Evolutionary conservation across 1,140 invertebrate species (phyloP), one percentile per base, ranked within the genome.

Genomic region (Eriosoma lanigerum): DNA sequence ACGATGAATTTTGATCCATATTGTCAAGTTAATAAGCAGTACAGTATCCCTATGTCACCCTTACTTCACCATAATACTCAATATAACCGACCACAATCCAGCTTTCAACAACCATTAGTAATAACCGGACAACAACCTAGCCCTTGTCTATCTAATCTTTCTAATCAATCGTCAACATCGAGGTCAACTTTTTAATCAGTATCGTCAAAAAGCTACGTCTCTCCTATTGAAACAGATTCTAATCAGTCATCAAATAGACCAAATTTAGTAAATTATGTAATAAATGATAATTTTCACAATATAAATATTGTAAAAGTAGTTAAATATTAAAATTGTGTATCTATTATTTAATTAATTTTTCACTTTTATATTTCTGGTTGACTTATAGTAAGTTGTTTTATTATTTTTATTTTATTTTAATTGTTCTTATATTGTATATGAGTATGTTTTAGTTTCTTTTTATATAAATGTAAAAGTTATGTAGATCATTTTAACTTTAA

Each of bases 21-120:
- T 64, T 32, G 17, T 64, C 60, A 38, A 64, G 26, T 29, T 62
- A 62, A 62, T 32, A 62, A 62, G 15, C 60, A 64, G 29, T 38
- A 64, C 29, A 64, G 60, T 29, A 62, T 62, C 21, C 60, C 8
- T 2, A 38, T 38, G 21, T 17, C 17, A 64, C 17, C 60, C 9
- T 38, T 38, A 38, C n/a, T 64, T 19, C 60, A 38, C 1, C 19
- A 32, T 32, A 64, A 17, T 38, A 62, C 19, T n/a, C 0, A 38
- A 64, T 64, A 38, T 64, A 0, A 64, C 9, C 29, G 29, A 64
- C 29, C 60, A n/a, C 60, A n/a, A 64, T 64, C 29, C 17, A 64
- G 60, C 29, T 64, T 64, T 64, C 19, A 64, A 64, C 60, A 64
- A 32, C 29, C 26, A 60, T 24, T 6, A 58, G 21, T 58, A 13